Percentiles rank a stretch among this genome's conserved stretches.
Evolutionary conservation across 2,888 invertebrate species (phyloP).

Genomic region (Elmis aenea): DNA sequence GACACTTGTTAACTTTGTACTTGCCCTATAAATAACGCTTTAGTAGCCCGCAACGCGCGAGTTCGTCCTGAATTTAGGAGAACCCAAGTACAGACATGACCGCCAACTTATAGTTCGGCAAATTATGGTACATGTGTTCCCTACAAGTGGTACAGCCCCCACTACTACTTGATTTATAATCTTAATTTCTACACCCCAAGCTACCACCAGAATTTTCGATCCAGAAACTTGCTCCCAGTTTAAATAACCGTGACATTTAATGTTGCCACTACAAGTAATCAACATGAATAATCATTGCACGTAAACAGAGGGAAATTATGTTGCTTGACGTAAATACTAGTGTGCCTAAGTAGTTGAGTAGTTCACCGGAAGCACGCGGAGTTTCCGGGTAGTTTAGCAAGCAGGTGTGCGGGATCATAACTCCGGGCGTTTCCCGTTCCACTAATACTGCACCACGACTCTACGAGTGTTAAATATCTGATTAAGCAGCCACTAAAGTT

Average conservation of each 20-base stretch:
- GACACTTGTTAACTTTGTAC: slow-evolving; percentile 1
- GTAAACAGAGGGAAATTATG: slow-evolving; percentile 14
- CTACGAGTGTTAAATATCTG: too few relatives aligned
- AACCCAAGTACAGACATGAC: slow-evolving; percentile 16
- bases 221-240: slow-evolving; percentile 5
- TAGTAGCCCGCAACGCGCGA: slow-evolving; percentile 8
- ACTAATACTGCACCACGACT: too few relatives aligned
- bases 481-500: too few relatives aligned
- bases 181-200: slow-evolving; percentile 5
- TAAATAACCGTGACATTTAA: slow-evolving; percentile 2
- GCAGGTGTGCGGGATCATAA: slow-evolving; percentile 16
- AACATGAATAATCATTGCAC: slow-evolving; percentile 16
- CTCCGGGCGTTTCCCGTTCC: slow-evolving; percentile 12
- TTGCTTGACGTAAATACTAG: slow-evolving; percentile 15
- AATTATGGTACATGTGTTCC: slow-evolving; percentile 18
- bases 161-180: slow-evolving; percentile 10
- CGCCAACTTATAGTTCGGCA: slow-evolving; percentile 15
- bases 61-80: slow-evolving; percentile 12
- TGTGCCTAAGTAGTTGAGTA: slow-evolving; percentile 15
- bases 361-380: slow-evolving; percentile 14
- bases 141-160: slow-evolving; percentile 15
- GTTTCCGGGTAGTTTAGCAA: slow-evolving; percentile 17
- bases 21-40: slow-evolving; percentile 10
- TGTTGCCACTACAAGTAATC: slow-evolving; percentile 7
- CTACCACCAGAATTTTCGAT: slow-evolving; percentile 4